These are phyloP conservation scores for Papilio gigon DNA, from an alignment of 2,888 invertebrate genomes.

Conservation along the genomic window DNA sequence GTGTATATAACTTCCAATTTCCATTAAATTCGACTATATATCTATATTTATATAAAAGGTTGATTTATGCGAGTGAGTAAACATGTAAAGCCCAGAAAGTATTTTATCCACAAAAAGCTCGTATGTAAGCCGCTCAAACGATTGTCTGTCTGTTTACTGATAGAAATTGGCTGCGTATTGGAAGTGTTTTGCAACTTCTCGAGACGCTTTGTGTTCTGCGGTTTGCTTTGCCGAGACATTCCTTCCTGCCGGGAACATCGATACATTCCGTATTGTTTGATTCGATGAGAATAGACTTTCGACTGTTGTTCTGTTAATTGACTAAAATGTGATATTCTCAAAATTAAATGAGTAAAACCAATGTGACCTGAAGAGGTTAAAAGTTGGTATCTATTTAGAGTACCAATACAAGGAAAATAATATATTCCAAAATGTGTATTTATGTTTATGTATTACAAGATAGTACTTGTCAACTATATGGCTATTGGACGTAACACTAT, in stretches of 20 bases:
- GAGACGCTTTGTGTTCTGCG: constrained; percentile 19
- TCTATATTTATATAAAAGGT: background rate
- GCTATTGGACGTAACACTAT: too few relatives aligned
- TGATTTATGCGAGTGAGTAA: background rate
- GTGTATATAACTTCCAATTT: too few relatives aligned
- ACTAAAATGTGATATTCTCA: background rate
- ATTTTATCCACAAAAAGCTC: constrained; percentile 33
- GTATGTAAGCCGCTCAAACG: constrained; percentile 45
- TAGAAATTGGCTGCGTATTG: constrained; percentile 45
- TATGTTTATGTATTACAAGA: too few relatives aligned
- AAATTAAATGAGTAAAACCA: too few relatives aligned
- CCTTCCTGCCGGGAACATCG: background rate
- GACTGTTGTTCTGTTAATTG: background rate
- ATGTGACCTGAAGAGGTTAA: too few relatives aligned
- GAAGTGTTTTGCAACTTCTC: constrained; percentile 29
- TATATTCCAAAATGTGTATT: too few relatives aligned
- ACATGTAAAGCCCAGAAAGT: constrained; percentile 15
- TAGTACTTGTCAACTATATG: too few relatives aligned
- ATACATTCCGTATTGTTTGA: constrained; percentile 12
- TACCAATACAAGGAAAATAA: too few relatives aligned
- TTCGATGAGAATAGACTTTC: background rate
- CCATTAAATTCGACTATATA: too few relatives aligned
- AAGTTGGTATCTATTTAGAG: too few relatives aligned
- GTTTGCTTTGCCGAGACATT: constrained; percentile 14
- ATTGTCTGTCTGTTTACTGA: constrained; percentile 44